These are phyloP conservation scores for Aspidapion aeneum DNA, from an alignment of 2,888 invertebrate genomes.

Conservation along the genomic window DNA sequence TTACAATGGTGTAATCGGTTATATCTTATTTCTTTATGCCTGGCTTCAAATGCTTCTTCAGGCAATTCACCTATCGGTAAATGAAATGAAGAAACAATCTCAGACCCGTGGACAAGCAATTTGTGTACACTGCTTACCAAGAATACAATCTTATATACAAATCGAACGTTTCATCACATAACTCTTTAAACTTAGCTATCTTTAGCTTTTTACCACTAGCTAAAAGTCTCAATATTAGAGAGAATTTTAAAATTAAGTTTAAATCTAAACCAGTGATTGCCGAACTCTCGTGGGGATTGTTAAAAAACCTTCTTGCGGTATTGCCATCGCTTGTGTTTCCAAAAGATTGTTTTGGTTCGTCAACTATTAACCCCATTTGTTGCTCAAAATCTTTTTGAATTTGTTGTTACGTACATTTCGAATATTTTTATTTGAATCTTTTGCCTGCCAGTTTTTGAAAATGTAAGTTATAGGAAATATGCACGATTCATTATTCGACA, in stretches of 20 bases:
- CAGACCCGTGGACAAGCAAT: too few relatives aligned
- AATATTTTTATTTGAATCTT: not conserved
- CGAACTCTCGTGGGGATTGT: not conserved
- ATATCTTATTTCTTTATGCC: too few relatives aligned
- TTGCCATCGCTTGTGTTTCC: not conserved
- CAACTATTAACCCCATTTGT: not conserved
- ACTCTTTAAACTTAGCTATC: not conserved
- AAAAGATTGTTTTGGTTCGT: not conserved
- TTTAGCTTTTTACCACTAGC: not conserved
- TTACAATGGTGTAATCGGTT: too few relatives aligned
- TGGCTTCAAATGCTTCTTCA: too few relatives aligned
- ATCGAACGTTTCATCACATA: not conserved
- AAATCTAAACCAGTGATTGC: not conserved
- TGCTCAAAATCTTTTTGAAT: not conserved
- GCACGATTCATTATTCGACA: not conserved
- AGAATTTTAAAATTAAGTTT: not conserved
- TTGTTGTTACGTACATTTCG: not conserved
- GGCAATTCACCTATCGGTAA: too few relatives aligned
- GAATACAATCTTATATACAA: slow-evolving; percentile 1
- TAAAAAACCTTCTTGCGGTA: not conserved
- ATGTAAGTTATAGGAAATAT: not conserved
- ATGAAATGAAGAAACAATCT: too few relatives aligned
- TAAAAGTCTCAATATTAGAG: not conserved
- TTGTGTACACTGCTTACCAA: too few relatives aligned
- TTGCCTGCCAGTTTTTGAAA: not conserved